phyloP scores from a whole-genome alignment of 2,797 vertebrate genomes.

The Labeo calbasu region DNA sequence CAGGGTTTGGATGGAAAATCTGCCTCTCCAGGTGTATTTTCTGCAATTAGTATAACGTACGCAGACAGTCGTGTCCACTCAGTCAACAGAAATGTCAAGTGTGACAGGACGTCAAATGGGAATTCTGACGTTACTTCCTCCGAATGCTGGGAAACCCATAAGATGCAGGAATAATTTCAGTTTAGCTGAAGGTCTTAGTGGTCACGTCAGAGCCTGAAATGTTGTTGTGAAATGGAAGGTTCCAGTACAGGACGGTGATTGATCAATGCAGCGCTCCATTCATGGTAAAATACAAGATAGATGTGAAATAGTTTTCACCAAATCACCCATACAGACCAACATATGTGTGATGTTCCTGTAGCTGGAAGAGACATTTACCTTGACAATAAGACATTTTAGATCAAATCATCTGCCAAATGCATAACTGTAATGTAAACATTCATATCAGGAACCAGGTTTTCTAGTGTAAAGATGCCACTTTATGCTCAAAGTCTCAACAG shows the following conservation, averaged over 20 bases:
- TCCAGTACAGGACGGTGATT: neutral
- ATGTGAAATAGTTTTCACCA: neutral
- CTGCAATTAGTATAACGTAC: slow-evolving; percentile 61
- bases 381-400: too few relatives aligned
- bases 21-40: slow-evolving; percentile 71
- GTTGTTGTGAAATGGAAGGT: neutral
- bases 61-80: slow-evolving; percentile 68
- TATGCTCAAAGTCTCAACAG: too few relatives aligned
- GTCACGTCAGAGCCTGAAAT: neutral
- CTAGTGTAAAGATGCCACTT: too few relatives aligned
- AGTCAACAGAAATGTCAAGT: slow-evolving; percentile 70
- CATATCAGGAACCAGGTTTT: too few relatives aligned
- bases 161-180: neutral
- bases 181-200: neutral
- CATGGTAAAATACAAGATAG: neutral
- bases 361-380: too few relatives aligned
- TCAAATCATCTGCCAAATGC: too few relatives aligned
- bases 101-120: slow-evolving; percentile 58
- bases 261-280: neutral
- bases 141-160: neutral
- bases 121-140: slow-evolving; percentile 56
- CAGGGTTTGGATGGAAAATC: slow-evolving; percentile 65
- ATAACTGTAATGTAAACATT: too few relatives aligned
- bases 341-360: too few relatives aligned
- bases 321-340: neutral